phyloP scores from a whole-genome alignment of 1,140 invertebrate species.

The Pseudomyrmex cubaensis region DNA sequence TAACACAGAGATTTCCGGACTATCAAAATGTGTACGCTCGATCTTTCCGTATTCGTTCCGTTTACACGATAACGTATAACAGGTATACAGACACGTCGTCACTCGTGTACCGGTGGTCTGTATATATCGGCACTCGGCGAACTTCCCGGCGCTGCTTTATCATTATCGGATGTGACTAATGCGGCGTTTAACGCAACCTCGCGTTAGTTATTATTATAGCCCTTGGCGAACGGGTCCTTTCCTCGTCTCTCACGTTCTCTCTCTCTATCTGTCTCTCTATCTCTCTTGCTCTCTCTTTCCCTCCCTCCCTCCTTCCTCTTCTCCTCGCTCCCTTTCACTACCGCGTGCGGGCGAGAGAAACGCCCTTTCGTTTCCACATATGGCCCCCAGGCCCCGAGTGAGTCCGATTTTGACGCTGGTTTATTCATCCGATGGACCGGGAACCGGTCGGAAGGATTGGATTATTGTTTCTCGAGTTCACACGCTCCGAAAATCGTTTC shows the following conservation, averaged over 20 bases:
- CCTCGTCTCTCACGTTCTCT: conserved; percentile 42
- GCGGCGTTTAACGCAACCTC: conserved; percentile 81
- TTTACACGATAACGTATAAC: conserved; percentile 48
- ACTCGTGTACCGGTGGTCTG: conserved; percentile 64
- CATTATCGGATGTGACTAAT: conserved; percentile 82
- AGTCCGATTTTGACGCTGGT: conserved; percentile 59
- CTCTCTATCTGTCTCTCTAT: background rate
- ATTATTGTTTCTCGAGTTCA: conserved; percentile 69
- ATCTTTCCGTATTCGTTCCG: conserved; percentile 50
- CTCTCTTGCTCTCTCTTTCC: conserved; percentile 14
- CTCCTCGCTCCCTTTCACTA: conserved; percentile 26
- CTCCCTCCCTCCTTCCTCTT: background rate
- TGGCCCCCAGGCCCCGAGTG: conserved; percentile 38
- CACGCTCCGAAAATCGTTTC: conserved; percentile 25
- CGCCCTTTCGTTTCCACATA: conserved; percentile 69
- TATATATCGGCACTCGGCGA: conserved; percentile 74
- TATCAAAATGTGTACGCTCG: background rate
- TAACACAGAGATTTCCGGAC: background rate
- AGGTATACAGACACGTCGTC: conserved; percentile 47
- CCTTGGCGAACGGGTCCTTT: conserved; percentile 75
- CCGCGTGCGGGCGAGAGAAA: conserved; percentile 59
- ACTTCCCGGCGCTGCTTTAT: conserved; percentile 78
- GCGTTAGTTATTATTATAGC: conserved; percentile 81
- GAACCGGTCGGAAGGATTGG: conserved; percentile 63
- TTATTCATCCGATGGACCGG: conserved; percentile 67